Conservation (phyloP, 2,797 vertebrate species). For the Enteromius anoplus region DNA sequence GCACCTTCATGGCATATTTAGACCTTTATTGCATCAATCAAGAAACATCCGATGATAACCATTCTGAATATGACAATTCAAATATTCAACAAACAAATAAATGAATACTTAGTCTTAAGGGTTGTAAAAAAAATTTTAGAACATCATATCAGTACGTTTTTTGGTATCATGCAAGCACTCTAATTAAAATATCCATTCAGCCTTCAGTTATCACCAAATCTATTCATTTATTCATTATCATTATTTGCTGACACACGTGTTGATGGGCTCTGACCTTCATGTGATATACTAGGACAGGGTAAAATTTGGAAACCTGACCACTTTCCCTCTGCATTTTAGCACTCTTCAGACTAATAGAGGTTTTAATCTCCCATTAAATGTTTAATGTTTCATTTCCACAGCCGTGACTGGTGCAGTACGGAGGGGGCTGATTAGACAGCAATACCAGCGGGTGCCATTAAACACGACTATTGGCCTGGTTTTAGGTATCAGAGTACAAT, state of each 20-base stretch:
- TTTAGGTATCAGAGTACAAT: constrained; percentile 40
- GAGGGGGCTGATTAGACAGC: constrained; percentile 55
- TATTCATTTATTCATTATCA: neutral
- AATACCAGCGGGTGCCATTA: constrained; percentile 53
- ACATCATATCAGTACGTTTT: neutral
- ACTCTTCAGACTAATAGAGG: constrained; percentile 57
- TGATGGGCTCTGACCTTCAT: constrained; percentile 40
- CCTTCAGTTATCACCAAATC: constrained; percentile 5
- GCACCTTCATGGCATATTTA: neutral
- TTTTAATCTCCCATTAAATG: constrained; percentile 67
- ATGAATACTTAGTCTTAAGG: neutral
- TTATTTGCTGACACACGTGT: constrained; percentile 21
- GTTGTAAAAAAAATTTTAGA: neutral
- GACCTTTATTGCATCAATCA: neutral
- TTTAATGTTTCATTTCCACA: constrained; percentile 66
- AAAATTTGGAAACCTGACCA: constrained; percentile 26
- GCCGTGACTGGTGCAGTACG: constrained; percentile 32
- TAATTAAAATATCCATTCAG: constrained; percentile 12
- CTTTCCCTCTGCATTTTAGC: constrained; percentile 56
- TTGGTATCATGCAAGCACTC: neutral
- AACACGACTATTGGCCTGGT: constrained; percentile 44
- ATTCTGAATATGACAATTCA: neutral
- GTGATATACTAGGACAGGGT: constrained; percentile 28
- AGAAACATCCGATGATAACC: neutral
- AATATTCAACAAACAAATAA: neutral